Evolutionary conservation across 1,140 invertebrate genomes (phyloP).

Genomic region (Plutomurus gul): DNA sequence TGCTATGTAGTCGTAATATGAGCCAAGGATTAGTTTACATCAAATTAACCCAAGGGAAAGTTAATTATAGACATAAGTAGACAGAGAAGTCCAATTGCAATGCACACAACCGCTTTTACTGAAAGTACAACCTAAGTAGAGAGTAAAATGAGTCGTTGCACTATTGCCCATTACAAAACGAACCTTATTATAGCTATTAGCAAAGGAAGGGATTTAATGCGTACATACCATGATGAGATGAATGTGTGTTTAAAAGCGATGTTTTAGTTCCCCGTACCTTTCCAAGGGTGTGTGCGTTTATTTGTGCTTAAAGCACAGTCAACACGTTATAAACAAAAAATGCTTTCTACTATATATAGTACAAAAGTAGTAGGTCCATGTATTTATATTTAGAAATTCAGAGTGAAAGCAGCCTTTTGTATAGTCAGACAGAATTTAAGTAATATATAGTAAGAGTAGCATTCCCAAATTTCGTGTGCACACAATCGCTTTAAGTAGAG

Average conservation of each 20-base stretch:
- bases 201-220: conserved; percentile 2
- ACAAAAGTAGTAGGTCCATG: too few relatives aligned
- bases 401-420: too few relatives aligned
- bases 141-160: neutral
- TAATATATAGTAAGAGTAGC: too few relatives aligned
- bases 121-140: too few relatives aligned
- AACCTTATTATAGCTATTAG: neutral
- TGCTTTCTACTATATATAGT: too few relatives aligned
- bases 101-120: too few relatives aligned
- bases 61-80: conserved; percentile 17
- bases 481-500: neutral
- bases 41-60: neutral
- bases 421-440: too few relatives aligned
- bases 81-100: neutral
- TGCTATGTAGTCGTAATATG: neutral
- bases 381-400: too few relatives aligned
- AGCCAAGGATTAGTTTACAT: neutral
- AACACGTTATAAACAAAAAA: too few relatives aligned
- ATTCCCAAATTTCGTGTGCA: too few relatives aligned
- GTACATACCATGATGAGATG: neutral
- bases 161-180: neutral
- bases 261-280: too few relatives aligned
- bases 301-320: neutral
- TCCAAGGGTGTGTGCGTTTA: too few relatives aligned
- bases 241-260: neutral